phyloP scores from a whole-genome alignment of 92 coral and sea anemone species.

The Virgularia gustaviana region DNA sequence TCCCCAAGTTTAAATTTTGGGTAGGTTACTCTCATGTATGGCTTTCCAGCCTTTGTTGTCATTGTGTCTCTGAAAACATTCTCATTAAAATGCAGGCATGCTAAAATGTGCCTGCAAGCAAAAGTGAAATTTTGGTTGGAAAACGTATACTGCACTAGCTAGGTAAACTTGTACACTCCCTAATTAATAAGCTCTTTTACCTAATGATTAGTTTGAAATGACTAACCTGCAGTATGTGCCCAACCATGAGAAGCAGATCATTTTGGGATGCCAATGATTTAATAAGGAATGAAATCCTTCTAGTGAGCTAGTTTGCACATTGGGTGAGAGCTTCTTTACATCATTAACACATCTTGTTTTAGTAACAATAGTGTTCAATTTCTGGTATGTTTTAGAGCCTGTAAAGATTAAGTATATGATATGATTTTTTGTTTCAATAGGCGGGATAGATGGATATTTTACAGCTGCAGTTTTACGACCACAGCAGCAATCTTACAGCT shows the following conservation, averaged over 20 bases:
- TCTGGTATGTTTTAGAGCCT: conserved; percentile 36
- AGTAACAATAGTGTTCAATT: conserved; percentile 22
- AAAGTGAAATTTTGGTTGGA: neutral
- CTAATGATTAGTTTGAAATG: neutral
- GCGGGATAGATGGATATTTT: neutral
- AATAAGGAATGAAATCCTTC: conserved; percentile 14
- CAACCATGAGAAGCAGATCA: conserved; percentile 50
- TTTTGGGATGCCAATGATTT: conserved; percentile 36
- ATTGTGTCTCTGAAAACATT: neutral
- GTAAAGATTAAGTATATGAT: neutral
- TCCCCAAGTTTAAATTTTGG: neutral
- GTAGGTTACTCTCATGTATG: neutral
- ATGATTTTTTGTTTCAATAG: neutral
- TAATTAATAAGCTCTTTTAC: neutral
- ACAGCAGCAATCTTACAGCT: neutral
- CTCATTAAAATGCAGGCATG: neutral
- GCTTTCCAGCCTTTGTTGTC: neutral
- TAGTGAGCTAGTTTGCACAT: conserved; percentile 12
- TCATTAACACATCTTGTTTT: conserved; percentile 28
- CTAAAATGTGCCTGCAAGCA: neutral
- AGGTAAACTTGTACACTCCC: neutral
- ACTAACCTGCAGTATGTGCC: conserved; percentile 57
- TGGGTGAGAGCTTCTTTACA: conserved; percentile 22
- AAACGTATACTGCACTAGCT: neutral
- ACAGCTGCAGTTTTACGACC: neutral